These are phyloP conservation scores for Poeciliopsis turrubarensis DNA, from an alignment of 2,113 vertebrate genomes.

Conservation along the genomic window DNA sequence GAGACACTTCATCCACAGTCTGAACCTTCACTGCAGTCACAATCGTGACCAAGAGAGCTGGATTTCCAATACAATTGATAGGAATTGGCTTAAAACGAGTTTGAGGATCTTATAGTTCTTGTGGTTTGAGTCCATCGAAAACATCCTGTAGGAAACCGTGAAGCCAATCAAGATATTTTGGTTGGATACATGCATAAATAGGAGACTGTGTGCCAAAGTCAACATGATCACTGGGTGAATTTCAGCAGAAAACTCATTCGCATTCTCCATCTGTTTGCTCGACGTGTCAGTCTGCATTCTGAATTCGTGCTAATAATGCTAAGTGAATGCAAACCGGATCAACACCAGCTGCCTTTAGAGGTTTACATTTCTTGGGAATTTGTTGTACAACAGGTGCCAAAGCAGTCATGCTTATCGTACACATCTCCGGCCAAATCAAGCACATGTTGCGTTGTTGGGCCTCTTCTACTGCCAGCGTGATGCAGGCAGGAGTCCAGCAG, in stretches of 20 bases:
- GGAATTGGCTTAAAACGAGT: too few relatives aligned
- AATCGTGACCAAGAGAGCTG: too few relatives aligned
- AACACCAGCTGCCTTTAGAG: background rate
- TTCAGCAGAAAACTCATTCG: background rate
- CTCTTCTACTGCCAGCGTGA: background rate
- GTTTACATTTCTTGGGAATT: background rate
- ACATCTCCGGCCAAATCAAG: conserved; percentile 3
- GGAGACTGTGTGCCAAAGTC: conserved; percentile 1
- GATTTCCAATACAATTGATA: too few relatives aligned
- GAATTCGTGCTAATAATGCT: background rate
- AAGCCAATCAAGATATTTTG: background rate
- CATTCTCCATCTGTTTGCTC: background rate
- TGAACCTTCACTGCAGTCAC: too few relatives aligned
- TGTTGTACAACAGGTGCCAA: background rate
- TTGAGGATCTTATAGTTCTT: background rate
- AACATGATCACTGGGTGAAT: background rate
- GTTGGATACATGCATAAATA: background rate
- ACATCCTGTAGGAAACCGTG: background rate
- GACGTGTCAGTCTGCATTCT: background rate
- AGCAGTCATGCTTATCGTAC: background rate
- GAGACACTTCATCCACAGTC: too few relatives aligned
- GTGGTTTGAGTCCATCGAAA: background rate
- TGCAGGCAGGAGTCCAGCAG: background rate
- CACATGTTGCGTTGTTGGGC: background rate
- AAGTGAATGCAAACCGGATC: background rate